Evolutionary conservation across 2,888 invertebrate genomes (phyloP).

Genomic region (Xestobium rufovillosum): DNA sequence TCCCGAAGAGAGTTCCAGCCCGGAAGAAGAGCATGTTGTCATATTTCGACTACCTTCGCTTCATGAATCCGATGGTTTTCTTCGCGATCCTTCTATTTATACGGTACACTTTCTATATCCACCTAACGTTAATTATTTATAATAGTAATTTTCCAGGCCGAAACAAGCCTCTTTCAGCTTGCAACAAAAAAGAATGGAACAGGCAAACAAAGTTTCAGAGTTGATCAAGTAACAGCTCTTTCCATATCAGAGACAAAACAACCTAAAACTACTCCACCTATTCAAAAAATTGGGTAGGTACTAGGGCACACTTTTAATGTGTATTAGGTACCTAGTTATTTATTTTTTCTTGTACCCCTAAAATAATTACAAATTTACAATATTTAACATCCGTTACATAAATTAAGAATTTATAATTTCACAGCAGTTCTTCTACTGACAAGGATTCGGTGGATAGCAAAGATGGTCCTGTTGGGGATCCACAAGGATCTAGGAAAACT

Average conservation of each 20-base stretch:
- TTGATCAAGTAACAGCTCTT: slow-evolving; percentile 45
- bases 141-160: slow-evolving; percentile 47
- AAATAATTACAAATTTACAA: too few species aligned
- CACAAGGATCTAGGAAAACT: slow-evolving; percentile 30
- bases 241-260: slow-evolving; percentile 40
- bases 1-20: slow-evolving; percentile 86
- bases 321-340: too few species aligned
- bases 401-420: slow-evolving; percentile 3
- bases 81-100: slow-evolving; percentile 72
- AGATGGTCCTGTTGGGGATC: slow-evolving; percentile 26
- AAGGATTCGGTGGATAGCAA: slow-evolving; percentile 66
- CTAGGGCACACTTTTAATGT: too few species aligned
- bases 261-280: slow-evolving; percentile 46
- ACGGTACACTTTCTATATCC: slow-evolving; percentile 58
- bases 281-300: slow-evolving; percentile 55
- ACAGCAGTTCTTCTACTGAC: slow-evolving; percentile 57
- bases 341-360: too few species aligned
- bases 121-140: background rate
- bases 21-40: slow-evolving; percentile 87
- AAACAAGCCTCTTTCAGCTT: slow-evolving; percentile 69
- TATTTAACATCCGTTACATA: too few species aligned
- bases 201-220: slow-evolving; percentile 44
- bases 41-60: slow-evolving; percentile 78
- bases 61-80: slow-evolving; percentile 60
- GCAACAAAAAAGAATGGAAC: slow-evolving; percentile 47